Evolutionary conservation across 2,888 invertebrate genomes (phyloP).

Genomic region (Nymphalis c-album): DNA sequence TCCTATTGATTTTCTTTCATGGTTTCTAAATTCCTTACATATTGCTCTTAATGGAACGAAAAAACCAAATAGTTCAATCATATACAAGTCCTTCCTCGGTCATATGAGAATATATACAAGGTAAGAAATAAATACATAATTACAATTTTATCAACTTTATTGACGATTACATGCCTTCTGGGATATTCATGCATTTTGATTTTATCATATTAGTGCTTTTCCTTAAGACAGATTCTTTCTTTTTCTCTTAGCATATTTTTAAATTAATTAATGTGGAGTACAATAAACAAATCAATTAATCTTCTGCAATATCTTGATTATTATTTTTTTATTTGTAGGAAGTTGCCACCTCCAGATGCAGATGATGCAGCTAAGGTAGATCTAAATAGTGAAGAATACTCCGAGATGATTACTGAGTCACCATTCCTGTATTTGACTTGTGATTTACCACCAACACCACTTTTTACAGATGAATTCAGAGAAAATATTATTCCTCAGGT

Average conservation of each 20-base stretch:
- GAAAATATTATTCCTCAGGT: constrained; percentile 99
- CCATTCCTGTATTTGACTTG: constrained; percentile 98
- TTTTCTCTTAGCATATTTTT: too few species aligned
- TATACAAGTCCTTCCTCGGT: constrained; percentile 96
- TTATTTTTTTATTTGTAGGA: constrained; percentile 73
- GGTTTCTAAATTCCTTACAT: constrained; percentile 98
- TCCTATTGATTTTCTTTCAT: constrained; percentile 98
- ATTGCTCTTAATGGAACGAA: constrained; percentile 96
- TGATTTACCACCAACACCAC: constrained; percentile 97
- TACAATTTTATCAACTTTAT: too few species aligned
- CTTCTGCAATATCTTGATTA: neutral
- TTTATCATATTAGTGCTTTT: too few species aligned
- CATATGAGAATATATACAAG: constrained; percentile 93
- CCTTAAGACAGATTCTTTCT: too few species aligned
- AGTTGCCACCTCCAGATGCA: constrained; percentile 95
- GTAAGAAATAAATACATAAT: constrained; percentile 44
- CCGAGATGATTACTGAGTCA: constrained; percentile 92
- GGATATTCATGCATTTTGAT: too few species aligned
- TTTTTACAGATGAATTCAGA: constrained; percentile 97
- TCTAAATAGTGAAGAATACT: constrained; percentile 92
- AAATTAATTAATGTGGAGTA: too few species aligned
- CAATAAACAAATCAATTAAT: too few species aligned
- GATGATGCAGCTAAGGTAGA: constrained; percentile 93
- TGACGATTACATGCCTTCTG: too few species aligned
- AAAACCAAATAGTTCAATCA: constrained; percentile 92